Conservation (phyloP, 1,140 invertebrate genomes). For the Drosophila funebris region DNA sequence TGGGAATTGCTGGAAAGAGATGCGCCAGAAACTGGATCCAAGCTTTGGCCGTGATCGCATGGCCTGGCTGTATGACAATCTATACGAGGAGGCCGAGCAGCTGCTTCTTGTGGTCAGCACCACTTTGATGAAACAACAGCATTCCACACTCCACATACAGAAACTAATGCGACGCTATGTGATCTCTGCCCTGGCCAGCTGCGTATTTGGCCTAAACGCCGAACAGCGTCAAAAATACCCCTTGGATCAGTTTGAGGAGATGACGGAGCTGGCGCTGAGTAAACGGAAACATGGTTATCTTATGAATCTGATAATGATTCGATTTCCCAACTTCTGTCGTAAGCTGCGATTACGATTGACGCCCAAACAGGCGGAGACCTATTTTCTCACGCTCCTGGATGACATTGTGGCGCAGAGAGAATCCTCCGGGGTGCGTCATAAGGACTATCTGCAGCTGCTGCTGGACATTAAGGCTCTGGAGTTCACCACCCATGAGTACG, state of each 20-base stretch:
- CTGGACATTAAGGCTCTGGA: conserved; percentile 66
- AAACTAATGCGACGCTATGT: conserved; percentile 71
- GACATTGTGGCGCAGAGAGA: conserved; percentile 84
- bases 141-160: conserved; percentile 70
- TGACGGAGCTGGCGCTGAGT: conserved; percentile 73
- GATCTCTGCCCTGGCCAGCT: conserved; percentile 57
- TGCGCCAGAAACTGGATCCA: conserved; percentile 87
- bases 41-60: conserved; percentile 87
- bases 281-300: conserved; percentile 70
- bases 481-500: conserved; percentile 67
- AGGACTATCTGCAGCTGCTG: conserved; percentile 86
- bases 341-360: conserved; percentile 55
- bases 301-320: conserved; percentile 65
- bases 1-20: conserved; percentile 86
- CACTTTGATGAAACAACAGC: conserved; percentile 58
- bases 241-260: conserved; percentile 67
- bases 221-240: conserved; percentile 54
- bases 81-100: conserved; percentile 64
- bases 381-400: conserved; percentile 83
- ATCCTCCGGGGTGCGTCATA: conserved; percentile 77
- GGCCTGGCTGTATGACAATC: conserved; percentile 84
- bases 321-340: conserved; percentile 70
- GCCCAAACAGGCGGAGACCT: conserved; percentile 73
- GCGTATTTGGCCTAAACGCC: conserved; percentile 66
- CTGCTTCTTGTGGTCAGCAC: conserved; percentile 49